Percentiles rank a stretch among this genome's conserved stretches.
These are phyloP conservation scores for Brachionus manjavacas DNA, from an alignment of 1,140 invertebrate species.

Conservation along the genomic window DNA sequence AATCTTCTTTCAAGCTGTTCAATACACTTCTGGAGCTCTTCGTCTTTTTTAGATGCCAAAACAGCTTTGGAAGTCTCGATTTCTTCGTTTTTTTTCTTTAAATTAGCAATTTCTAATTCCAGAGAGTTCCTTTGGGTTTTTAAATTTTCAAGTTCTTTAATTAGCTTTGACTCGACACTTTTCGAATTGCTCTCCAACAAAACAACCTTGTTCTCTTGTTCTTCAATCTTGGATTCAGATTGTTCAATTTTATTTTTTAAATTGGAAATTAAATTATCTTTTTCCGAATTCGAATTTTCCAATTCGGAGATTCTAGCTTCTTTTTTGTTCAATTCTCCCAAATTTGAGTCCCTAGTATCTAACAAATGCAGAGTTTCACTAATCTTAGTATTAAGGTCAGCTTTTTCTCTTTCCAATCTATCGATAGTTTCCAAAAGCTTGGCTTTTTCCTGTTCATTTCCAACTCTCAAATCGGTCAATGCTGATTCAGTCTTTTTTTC, in stretches of 20 bases:
- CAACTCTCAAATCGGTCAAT: background rate
- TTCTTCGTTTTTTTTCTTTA: background rate
- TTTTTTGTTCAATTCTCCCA: background rate
- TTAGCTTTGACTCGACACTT: background rate
- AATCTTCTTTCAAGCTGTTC: slow-evolving; percentile 29
- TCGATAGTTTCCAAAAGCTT: background rate
- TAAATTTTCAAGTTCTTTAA: slow-evolving; percentile 5
- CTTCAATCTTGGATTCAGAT: background rate
- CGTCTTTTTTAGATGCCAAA: background rate
- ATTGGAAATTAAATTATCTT: background rate
- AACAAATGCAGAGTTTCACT: background rate
- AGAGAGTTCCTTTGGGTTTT: background rate
- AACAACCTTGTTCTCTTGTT: background rate
- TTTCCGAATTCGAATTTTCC: background rate
- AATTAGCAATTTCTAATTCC: background rate
- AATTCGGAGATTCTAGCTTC: background rate
- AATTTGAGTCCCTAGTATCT: background rate
- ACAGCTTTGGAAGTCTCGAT: background rate
- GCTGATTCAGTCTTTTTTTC: slow-evolving; percentile 5
- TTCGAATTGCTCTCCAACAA: background rate
- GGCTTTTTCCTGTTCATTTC: background rate
- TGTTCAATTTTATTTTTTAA: background rate
- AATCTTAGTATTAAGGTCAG: background rate
- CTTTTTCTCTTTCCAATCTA: slow-evolving; percentile 12
- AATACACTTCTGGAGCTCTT: slow-evolving; percentile 24